Evolutionary conservation across 2,888 invertebrate species (phyloP).

Genomic region (Eurytoma californica): DNA sequence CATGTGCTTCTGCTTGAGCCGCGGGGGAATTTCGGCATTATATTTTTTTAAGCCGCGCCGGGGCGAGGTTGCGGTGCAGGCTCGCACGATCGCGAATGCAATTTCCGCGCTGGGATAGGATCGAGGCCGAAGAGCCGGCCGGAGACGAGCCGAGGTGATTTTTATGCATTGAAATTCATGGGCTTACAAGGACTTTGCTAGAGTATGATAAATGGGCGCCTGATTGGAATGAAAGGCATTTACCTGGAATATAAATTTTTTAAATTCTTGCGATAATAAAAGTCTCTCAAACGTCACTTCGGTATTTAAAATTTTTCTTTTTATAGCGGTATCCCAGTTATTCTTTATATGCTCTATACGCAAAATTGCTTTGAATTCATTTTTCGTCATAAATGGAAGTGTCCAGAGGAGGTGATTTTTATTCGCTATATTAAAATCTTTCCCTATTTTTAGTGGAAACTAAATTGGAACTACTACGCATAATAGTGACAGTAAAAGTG

Average conservation of each 20-base stretch:
- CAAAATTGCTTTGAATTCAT: no score
- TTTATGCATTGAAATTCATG: constrained; percentile 54
- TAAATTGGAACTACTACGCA: no score
- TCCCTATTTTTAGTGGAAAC: no score
- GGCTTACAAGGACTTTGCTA: constrained; percentile 36
- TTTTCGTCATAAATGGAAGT: no score
- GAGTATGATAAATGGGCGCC: constrained; percentile 47
- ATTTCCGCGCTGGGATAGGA: constrained; percentile 54
- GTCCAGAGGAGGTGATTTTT: no score
- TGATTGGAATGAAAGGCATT: constrained; percentile 15
- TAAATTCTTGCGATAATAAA: constrained; percentile 1
- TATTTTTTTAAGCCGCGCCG: neutral
- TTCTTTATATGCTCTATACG: no score
- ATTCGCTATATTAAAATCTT: no score
- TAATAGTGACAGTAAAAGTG: no score
- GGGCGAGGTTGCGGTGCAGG: neutral
- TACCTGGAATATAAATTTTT: constrained; percentile 48
- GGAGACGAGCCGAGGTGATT: constrained; percentile 28
- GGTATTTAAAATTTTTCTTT: no score
- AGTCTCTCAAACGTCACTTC: no score
- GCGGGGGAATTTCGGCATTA: constrained; percentile 1
- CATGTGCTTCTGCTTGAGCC: constrained; percentile 28
- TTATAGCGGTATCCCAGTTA: no score
- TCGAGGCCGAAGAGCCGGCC: constrained; percentile 23
- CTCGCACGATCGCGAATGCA: constrained; percentile 51